Evolutionary conservation across 2,888 invertebrate species (phyloP), one percentile per base, ranked within the genome.

Genomic region (Mylabris sibirica): DNA sequence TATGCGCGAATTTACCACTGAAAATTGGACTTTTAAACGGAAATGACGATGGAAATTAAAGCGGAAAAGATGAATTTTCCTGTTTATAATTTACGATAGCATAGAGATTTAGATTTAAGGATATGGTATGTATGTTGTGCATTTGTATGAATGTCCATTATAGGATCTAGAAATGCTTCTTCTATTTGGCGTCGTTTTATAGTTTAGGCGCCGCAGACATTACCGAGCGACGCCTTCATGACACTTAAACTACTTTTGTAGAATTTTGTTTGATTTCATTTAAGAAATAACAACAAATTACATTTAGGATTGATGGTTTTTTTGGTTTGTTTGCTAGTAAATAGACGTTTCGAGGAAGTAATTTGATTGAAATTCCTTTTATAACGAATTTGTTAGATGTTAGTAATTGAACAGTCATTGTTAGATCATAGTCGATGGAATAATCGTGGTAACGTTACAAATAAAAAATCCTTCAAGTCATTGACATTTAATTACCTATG

Each of bases 11-110:
- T 44, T 44, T 8, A 6, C 44, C 17, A 44, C 6, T 41, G n/a
- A n/a, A 41, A 41, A 41, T 41, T 41, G 41, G 41, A 14, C 41
- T 44, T 44, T 44, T 49, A 11, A 20, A 20, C 30, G 49, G 49
- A 49, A 49, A 49, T 49, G 49, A 49, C 49, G 49, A 20, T 49
- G 49, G 49, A 49, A 49, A 49, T 49, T 49, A 49, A 49, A 49
- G 11, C 49, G 49, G 49, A 49, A 49, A 49, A 49, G 20, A 49
- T 49, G 49, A 49, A 20, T 49, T 49, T 49, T 49, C 49, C 20
- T 49, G 49, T 8, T 49, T 49, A 20, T 49, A 49, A 49, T 20
- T 12, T 20, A 49, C 20, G 20, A 11, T 49, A 30, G 30, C 8
- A 3, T 4, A 20, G 44, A n/a, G 44, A 44, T 44, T n/a, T 44